These are phyloP conservation scores for Chaetoderma sp. DNA, from an alignment of 2,888 invertebrate genomes.

Conservation along the genomic window DNA sequence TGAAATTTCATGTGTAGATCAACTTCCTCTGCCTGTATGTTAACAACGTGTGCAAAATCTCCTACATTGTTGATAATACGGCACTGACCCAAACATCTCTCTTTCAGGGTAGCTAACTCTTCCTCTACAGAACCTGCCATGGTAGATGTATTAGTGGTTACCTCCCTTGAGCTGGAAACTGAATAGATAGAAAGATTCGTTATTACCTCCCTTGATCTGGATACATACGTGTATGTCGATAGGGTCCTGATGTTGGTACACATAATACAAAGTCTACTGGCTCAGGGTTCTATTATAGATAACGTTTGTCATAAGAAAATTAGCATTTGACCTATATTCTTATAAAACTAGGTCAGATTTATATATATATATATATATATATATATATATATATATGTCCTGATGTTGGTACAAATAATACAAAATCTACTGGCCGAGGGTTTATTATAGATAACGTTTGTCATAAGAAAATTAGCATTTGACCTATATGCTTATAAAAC, in stretches of 20 bases:
- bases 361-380: neutral
- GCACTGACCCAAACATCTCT: constrained; percentile 41
- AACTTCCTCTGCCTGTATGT: constrained; percentile 49
- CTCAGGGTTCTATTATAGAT: neutral
- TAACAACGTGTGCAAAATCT: constrained; percentile 53
- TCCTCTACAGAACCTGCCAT: constrained; percentile 10
- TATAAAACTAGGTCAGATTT: neutral
- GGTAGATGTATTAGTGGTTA: neutral
- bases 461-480: neutral
- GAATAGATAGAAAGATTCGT: neutral
- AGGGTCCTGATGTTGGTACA: neutral
- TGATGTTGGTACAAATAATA: neutral
- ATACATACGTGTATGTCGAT: neutral
- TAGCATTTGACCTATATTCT: neutral
- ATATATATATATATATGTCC: neutral
- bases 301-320: neutral
- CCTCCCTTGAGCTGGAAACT: neutral
- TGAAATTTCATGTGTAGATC: constrained; percentile 61
- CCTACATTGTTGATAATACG: constrained; percentile 51
- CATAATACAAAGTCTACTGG: neutral
- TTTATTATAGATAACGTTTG: neutral
- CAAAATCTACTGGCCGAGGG: neutral
- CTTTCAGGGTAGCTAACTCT: constrained; percentile 39
- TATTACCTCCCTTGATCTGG: neutral
- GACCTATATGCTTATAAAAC: neutral